These are phyloP conservation scores for Callinectes sapidus DNA, from an alignment of 2,888 invertebrate genomes.

Conservation along the genomic window DNA sequence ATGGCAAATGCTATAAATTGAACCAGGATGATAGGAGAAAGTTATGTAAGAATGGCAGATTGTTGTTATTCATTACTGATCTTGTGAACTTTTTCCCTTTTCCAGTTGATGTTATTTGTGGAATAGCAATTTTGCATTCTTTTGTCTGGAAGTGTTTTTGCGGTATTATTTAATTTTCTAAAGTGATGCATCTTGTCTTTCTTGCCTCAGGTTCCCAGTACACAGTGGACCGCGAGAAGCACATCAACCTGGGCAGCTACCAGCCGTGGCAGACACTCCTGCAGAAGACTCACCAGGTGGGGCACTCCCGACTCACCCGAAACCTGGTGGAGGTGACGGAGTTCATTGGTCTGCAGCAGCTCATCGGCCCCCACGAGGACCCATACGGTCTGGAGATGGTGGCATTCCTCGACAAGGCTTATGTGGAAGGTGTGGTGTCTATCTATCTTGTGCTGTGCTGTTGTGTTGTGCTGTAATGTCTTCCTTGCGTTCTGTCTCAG, in stretches of 20 bases:
- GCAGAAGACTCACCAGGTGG: conserved; percentile 56
- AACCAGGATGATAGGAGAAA: too few species aligned
- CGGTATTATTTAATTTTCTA: too few species aligned
- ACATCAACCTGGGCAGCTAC: conserved; percentile 58
- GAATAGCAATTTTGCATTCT: too few species aligned
- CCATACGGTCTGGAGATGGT: conserved; percentile 68
- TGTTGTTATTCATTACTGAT: too few species aligned
- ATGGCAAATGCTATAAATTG: too few species aligned
- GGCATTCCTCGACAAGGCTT: conserved; percentile 52
- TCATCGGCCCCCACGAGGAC: conserved; percentile 59
- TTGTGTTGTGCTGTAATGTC: neutral
- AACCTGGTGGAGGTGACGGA: conserved; percentile 59
- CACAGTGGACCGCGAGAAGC: neutral
- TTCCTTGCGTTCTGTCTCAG: neutral
- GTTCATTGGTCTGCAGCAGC: conserved; percentile 57
- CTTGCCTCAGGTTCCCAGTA: conserved; percentile 1
- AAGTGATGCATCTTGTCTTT: neutral
- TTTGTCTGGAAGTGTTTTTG: too few species aligned
- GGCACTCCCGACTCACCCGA: conserved; percentile 51
- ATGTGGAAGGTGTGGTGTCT: conserved; percentile 30
- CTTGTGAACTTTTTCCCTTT: too few species aligned
- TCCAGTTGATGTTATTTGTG: too few species aligned
- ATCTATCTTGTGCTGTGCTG: neutral
- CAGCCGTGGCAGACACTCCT: conserved; percentile 69
- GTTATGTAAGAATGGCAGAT: too few species aligned